Conservation (phyloP, 2,888 invertebrate genomes). For the Trissolcus japonicus region DNA sequence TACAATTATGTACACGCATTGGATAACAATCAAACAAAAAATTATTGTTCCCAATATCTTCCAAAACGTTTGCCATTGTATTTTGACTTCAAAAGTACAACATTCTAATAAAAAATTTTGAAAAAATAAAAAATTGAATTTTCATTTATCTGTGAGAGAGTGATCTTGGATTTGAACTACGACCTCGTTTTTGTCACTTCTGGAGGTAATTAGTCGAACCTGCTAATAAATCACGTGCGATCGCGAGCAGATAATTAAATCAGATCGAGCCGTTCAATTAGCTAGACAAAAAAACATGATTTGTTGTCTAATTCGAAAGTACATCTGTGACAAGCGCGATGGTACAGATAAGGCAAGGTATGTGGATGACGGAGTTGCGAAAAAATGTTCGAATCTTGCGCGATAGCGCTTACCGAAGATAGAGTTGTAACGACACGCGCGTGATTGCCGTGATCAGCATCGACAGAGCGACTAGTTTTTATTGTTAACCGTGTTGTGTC, state of each 20-base stretch:
- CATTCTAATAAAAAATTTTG: no score
- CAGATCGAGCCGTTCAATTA: slow-evolving; percentile 7
- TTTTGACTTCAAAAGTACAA: background rate
- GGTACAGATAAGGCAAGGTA: slow-evolving; percentile 53
- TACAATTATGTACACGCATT: slow-evolving; percentile 33
- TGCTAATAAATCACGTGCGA: background rate
- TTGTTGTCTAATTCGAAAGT: slow-evolving; percentile 25
- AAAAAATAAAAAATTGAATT: no score
- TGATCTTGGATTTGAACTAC: slow-evolving; percentile 2
- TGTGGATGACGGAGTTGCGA: slow-evolving; percentile 41
- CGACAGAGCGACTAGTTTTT: slow-evolving; percentile 53
- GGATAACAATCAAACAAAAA: slow-evolving; percentile 18
- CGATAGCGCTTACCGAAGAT: slow-evolving; percentile 42
- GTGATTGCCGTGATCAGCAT: slow-evolving; percentile 53
- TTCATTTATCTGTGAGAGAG: no score
- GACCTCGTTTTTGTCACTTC: slow-evolving; percentile 1
- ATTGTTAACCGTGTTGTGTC: slow-evolving; percentile 29
- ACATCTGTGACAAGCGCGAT: slow-evolving; percentile 21
- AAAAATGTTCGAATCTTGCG: slow-evolving; percentile 46
- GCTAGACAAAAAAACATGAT: slow-evolving; percentile 2
- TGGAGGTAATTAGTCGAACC: background rate
- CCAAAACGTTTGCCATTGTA: no score
- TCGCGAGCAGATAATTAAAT: background rate
- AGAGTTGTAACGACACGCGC: slow-evolving; percentile 51
- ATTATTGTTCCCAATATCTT: slow-evolving; percentile 10